Evolutionary conservation across 2,797 vertebrate genomes (phyloP).

Genomic region (Tolypeutes matacus): DNA sequence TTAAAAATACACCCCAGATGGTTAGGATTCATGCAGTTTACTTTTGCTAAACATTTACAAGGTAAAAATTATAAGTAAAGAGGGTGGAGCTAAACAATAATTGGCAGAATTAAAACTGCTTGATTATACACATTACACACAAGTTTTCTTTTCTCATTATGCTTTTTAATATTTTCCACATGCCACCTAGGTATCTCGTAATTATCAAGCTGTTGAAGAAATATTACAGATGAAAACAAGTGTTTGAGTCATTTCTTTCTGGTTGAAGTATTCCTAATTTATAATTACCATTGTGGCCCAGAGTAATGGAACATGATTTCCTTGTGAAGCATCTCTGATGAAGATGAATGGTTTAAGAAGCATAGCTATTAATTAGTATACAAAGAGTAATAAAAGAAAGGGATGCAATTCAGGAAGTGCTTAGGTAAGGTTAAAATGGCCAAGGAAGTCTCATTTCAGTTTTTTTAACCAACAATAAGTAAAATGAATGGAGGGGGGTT

Average conservation of each 20-base stretch:
- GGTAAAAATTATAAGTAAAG: neutral
- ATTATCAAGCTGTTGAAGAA: conserved; percentile 64
- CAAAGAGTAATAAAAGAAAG: neutral
- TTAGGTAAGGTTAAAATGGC: neutral
- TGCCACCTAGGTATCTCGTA: conserved; percentile 32
- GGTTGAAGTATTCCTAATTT: conserved; percentile 68
- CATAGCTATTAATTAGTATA: conserved; percentile 3
- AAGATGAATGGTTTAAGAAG: neutral
- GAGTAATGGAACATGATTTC: conserved; percentile 48
- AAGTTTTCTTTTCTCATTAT: conserved; percentile 69
- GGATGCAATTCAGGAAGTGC: neutral
- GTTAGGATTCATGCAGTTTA: neutral
- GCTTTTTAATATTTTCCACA: conserved; percentile 60
- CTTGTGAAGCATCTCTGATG: conserved; percentile 10
- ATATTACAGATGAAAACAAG: conserved; percentile 70
- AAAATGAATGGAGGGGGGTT: neutral
- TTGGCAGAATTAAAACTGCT: neutral
- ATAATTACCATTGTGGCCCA: conserved; percentile 56
- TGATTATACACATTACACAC: neutral
- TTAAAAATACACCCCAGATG: neutral
- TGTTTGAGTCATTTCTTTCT: conserved; percentile 55
- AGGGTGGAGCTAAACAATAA: conserved; percentile 7
- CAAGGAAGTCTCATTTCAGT: neutral
- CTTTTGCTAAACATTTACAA: neutral
- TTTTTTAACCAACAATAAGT: neutral